phyloP scores from a whole-genome alignment of 2,888 invertebrate genomes.

The Hypena proboscidalis region DNA sequence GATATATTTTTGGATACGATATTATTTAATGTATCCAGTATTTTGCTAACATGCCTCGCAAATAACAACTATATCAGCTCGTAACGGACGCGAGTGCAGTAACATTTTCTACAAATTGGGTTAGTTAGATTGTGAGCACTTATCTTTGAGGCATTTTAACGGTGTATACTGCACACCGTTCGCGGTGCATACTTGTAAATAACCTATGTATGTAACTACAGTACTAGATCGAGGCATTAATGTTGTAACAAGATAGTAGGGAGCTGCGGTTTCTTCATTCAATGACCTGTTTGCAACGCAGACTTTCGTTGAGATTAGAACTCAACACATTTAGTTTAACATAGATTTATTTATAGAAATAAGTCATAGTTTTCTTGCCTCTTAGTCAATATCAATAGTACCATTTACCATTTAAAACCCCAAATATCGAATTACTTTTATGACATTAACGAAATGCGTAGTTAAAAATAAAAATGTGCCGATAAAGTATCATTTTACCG shows the following conservation, averaged over 20 bases:
- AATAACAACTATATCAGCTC: constrained; percentile 61
- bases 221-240: constrained; percentile 9
- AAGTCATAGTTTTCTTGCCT: not conserved
- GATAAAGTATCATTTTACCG: constrained; percentile 36
- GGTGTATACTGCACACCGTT: constrained; percentile 13
- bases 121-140: constrained; percentile 69
- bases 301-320: constrained; percentile 1
- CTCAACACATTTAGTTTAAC: too few relatives aligned
- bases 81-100: constrained; percentile 63
- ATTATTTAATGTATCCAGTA: constrained; percentile 32
- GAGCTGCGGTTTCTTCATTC: constrained; percentile 2
- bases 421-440: constrained; percentile 12
- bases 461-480: constrained; percentile 14
- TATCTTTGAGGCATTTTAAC: constrained; percentile 62
- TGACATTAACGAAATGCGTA: constrained; percentile 5
- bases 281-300: constrained; percentile 1
- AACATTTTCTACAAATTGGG: constrained; percentile 71
- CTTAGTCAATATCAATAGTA: constrained; percentile 1
- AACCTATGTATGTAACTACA: too few relatives aligned
- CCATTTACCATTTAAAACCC: constrained; percentile 15
- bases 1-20: constrained; percentile 3
- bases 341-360: too few relatives aligned
- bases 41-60: constrained; percentile 58
- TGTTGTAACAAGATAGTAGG: constrained; percentile 1
- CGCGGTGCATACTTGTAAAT: constrained; percentile 15